Evolutionary conservation across 2,797 vertebrate species (phyloP).

Genomic region (Karalla daura): DNA sequence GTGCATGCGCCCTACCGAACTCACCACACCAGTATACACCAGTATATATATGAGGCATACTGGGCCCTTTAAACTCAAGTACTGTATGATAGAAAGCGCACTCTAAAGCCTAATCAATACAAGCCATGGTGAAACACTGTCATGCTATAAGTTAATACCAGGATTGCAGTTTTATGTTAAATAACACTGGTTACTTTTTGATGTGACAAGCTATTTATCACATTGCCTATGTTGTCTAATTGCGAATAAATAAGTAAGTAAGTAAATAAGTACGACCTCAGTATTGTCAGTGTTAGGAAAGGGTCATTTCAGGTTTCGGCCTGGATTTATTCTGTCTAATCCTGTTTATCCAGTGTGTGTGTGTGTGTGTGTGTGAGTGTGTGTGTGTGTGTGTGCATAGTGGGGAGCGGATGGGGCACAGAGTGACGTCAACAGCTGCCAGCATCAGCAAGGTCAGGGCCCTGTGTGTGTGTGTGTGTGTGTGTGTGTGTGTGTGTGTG

Average conservation of each 20-base stretch:
- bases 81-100: too few species aligned
- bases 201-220: neutral
- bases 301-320: neutral
- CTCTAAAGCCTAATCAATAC: too few species aligned
- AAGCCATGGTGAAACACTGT: too few species aligned
- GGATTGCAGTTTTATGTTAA: too few species aligned
- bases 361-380: neutral
- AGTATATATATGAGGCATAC: too few species aligned
- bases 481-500: slow-evolving; percentile 38
- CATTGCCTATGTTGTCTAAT: neutral
- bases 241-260: neutral
- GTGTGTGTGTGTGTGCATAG: slow-evolving; percentile 4
- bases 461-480: slow-evolving; percentile 26
- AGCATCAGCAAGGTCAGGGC: slow-evolving; percentile 49
- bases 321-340: slow-evolving; percentile 5
- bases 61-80: too few species aligned
- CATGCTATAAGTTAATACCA: too few species aligned
- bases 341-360: slow-evolving; percentile 5
- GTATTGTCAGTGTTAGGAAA: neutral
- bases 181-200: neutral
- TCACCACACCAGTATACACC: too few species aligned
- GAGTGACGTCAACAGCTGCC: slow-evolving; percentile 72
- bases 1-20: too few species aligned
- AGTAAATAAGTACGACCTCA: too few species aligned
- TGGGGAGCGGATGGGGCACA: slow-evolving; percentile 4